These are phyloP conservation scores for Gopherus flavomarginatus DNA, from an alignment of 2,113 vertebrate genomes.

Conservation along the genomic window DNA sequence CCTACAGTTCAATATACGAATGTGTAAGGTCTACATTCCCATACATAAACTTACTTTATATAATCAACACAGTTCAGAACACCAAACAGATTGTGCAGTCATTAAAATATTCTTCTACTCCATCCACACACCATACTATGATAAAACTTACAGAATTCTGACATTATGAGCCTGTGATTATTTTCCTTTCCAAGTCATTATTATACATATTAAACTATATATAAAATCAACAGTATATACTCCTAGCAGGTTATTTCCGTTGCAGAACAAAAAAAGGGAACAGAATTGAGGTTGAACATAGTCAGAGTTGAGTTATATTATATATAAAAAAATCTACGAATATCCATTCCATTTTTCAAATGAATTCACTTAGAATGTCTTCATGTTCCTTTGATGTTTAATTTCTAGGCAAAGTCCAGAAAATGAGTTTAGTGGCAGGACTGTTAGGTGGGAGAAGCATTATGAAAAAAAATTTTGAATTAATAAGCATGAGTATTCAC, in stretches of 20 bases:
- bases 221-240: not conserved
- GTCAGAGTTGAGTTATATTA: not conserved
- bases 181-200: not conserved
- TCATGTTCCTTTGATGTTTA: not conserved
- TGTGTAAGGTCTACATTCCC: not conserved
- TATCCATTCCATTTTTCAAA: not conserved
- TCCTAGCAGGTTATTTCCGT: not conserved
- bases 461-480: not conserved
- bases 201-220: not conserved
- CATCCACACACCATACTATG: not conserved
- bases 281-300: not conserved
- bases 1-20: not conserved
- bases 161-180: not conserved
- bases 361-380: not conserved
- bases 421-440: not conserved
- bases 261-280: not conserved
- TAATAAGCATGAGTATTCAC: not conserved
- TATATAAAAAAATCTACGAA: not conserved
- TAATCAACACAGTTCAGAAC: not conserved
- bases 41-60: not conserved
- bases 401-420: not conserved
- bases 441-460: not conserved
- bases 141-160: not conserved
- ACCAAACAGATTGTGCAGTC: not conserved
- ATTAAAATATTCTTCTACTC: not conserved